These are phyloP conservation scores for Julus scandinavius DNA, from an alignment of 2,888 invertebrate species.

Conservation along the genomic window DNA sequence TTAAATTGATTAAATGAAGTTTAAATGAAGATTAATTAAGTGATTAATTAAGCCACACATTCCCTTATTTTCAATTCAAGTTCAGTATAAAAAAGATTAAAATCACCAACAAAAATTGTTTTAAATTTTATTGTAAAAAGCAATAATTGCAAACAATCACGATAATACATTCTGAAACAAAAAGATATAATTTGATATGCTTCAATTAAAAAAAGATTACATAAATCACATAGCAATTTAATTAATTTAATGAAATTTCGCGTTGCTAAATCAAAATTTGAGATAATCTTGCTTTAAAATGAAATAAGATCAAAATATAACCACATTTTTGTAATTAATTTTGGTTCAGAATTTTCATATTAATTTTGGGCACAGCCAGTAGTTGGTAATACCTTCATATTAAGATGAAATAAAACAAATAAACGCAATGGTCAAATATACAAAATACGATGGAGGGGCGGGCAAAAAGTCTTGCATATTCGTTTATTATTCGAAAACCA, in stretches of 20 bases:
- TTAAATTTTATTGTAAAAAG: slow-evolving; percentile 26
- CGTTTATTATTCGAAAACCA: too few relatives aligned
- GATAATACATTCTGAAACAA: slow-evolving; percentile 9
- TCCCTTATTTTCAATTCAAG: not conserved
- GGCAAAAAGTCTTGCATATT: too few relatives aligned
- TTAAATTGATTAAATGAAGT: too few relatives aligned
- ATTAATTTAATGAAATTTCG: not conserved
- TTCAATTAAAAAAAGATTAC: not conserved
- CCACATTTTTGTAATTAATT: too few relatives aligned
- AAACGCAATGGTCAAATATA: too few relatives aligned
- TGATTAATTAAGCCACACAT: not conserved
- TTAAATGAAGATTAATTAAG: too few relatives aligned
- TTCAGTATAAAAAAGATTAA: not conserved
- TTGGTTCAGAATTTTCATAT: not conserved
- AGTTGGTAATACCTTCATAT: not conserved
- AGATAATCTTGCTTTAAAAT: too few relatives aligned
- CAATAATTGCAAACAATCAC: slow-evolving; percentile 15
- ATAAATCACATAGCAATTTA: not conserved
- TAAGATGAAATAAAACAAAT: too few relatives aligned
- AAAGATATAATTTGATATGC: slow-evolving; percentile 1
- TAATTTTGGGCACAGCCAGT: not conserved
- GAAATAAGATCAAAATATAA: too few relatives aligned
- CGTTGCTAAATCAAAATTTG: too few relatives aligned
- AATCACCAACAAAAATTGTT: not conserved
- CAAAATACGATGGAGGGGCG: too few relatives aligned